Evolutionary conservation across 2,888 invertebrate genomes (phyloP), one percentile per base, ranked within the genome.

Genomic region (Aphodius sticticus): DNA sequence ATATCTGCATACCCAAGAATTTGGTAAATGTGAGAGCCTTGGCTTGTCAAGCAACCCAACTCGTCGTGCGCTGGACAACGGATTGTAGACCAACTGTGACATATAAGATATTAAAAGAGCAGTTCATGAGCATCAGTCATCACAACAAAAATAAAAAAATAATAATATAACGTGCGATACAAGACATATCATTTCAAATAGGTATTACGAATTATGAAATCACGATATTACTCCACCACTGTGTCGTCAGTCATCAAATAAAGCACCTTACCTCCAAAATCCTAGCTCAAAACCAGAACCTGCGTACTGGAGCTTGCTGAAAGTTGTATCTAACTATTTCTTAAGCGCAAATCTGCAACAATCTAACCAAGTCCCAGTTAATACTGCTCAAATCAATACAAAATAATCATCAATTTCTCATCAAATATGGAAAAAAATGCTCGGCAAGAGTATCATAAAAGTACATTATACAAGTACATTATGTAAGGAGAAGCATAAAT

Each of bases 341-440:
- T 53, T 53, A 53, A 53, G 53, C 53, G 53, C 53, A 53, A 53
- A 53, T 53, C 53, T 53, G 53, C 53, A 53, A 53, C 53, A 53
- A 53, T 53, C 53, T 53, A 53, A 53, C 53, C 9, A 53, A 53
- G 53, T 7, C 9, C 53, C 53, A 9, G 53, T 53, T 53, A 53
- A 9, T 53, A 53, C 53, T 53, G 53, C 53, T 53, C 53, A 53
- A 53, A 53, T 53, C 53, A 53, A 53, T 12, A 53, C 7, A 53
- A 53, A 53, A 53, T 53, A 53, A 53, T 53, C 53, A 53, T 26
- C 53, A 53, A 5, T n/a, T n/a, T 53, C 53, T 53, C 53, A 53
- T 53, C 53, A 53, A 53, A 53, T 53, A 53, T 3, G 26, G 26
- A 26, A 26, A 26, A 26, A 26, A 26, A 26, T 26, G 53, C 12